Base-by-base conservation (phyloP, 2,888 invertebrate species). In the Pardosa pseudoannulata region DNA sequence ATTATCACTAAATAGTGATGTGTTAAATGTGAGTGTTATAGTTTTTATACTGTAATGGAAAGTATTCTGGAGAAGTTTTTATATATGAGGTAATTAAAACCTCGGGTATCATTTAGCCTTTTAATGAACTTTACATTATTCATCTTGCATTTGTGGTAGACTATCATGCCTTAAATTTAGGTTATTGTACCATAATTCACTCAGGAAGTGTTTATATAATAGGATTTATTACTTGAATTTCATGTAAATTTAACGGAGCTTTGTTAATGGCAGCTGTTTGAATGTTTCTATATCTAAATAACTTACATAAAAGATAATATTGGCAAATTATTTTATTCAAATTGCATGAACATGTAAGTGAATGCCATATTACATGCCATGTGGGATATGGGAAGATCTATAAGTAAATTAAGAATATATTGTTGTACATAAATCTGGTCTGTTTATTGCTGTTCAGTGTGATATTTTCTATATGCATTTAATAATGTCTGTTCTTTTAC, bases 1-100 rank as follows among this genome's bases (percentile, higher is more conserved):
- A 56, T 9, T 56, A 23, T 56, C 11, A 56, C 56, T 56, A 16
- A 46, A 46, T 16, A 23, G 56, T 56, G 56, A 56, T 56, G n/a
- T 56, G 56, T 56, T 56, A 56, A 3, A 6, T 56, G 5, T 56
- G 56, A 5, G 23, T 46, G 41, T 46, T 46, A 46, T 46, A 46
- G 41, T 46, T 46, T 46, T 46, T 46, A 36, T 56, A 56, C 23
- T 56, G 56, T 56, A 23, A 16, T 46, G 19, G 46, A 56, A 56
- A 56, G 6, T 56, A 56, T 23, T 56, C 56, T 23, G 23, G 23
- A 56, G 11, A 56, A 16, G 56, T 11, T 56, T 56, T 56, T 23
- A 56, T 56, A 56, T 56, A 23, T 23, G 1, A 23, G 56, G 16
- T 5, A 23, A 56, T 23, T 16, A 23, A 56, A 46, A 23, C 56